Percentiles rank a stretch among this genome's conserved stretches.
Conservation (phyloP, 2,113 vertebrate genomes). For the Oncorhynchus keta region DNA sequence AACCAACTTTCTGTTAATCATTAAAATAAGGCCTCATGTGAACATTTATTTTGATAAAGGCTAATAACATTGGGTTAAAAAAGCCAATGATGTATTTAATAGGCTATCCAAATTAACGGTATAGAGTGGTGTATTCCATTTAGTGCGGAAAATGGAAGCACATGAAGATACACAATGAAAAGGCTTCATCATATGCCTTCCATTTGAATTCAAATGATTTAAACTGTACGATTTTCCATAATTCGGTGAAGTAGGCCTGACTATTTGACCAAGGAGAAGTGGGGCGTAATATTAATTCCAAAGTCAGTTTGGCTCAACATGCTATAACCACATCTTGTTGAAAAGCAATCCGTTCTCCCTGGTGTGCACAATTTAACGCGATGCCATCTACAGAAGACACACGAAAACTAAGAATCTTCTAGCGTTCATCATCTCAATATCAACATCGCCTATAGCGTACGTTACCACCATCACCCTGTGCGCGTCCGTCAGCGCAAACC, state of each 20-base stretch:
- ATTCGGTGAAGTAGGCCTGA: not conserved
- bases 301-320: not conserved
- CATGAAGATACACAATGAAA: not conserved
- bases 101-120: not conserved
- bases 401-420: not conserved
- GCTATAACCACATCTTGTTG: not conserved
- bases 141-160: not conserved
- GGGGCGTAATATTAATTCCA: slow-evolving; percentile 5
- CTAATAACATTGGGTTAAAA: not conserved
- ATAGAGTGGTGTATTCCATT: not conserved
- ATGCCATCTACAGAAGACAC: not conserved
- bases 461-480: no score
- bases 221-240: no score
- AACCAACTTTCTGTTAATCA: not conserved
- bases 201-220: not conserved
- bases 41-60: not conserved
- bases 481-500: no score
- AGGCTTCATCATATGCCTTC: not conserved
- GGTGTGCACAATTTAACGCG: not conserved
- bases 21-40: not conserved
- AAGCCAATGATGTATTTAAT: not conserved
- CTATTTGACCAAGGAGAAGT: not conserved
- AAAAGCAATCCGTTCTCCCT: not conserved
- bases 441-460: not conserved
- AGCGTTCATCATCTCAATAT: not conserved